Evolutionary conservation across 2,113 vertebrate species (phyloP), one percentile per base, ranked within the genome.

Genomic region (Carettochelys insculpta): DNA sequence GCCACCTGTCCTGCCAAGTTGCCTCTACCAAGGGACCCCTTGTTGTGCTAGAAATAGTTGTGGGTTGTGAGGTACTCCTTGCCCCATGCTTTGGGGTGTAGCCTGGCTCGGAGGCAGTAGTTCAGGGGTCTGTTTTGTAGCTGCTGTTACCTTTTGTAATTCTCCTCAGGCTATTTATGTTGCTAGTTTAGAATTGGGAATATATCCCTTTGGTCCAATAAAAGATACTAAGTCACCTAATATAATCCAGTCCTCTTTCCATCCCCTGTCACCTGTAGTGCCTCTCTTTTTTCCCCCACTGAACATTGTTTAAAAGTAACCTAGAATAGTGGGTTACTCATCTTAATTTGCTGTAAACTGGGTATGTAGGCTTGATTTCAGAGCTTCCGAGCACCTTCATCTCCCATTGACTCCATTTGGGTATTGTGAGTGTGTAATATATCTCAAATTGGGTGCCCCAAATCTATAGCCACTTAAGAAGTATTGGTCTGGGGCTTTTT

Each of bases 261-360:
- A 81, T 41, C 34, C 80, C 22, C 43, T 73, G 12, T 92, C 87
- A 22, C 48, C 89, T 85, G 85, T 82, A 54, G 88, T 95, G 88
- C 91, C 24, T 50, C 14, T 50, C 5, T 34, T 16, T 34, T 8
- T 61, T 95, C 93, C 94, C 93, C n/a, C n/a, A n/a, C 95, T 90
- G 93, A 94, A 95, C 94, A 92, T 45, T 92, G 95, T 92, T 95
- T 94, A 87, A 51, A 11, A 86, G 85, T 78, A 78, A 80, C 1
- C 0, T 92, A 52, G 87, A 90, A 89, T 95, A 81, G 86, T n/a
- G 81, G 83, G 83, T 92, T 92, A 94, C 79, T 95, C 20, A n/a
- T 22, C 84, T 92, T 92, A 92, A 93, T 93, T 94, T 94, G 48
- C 52, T 90, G 71, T 89, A 52, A 84, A 77, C 38, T 95, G 90